Base-by-base conservation (phyloP, 1,140 invertebrate genomes). In the Drosophila sp. region DNA sequence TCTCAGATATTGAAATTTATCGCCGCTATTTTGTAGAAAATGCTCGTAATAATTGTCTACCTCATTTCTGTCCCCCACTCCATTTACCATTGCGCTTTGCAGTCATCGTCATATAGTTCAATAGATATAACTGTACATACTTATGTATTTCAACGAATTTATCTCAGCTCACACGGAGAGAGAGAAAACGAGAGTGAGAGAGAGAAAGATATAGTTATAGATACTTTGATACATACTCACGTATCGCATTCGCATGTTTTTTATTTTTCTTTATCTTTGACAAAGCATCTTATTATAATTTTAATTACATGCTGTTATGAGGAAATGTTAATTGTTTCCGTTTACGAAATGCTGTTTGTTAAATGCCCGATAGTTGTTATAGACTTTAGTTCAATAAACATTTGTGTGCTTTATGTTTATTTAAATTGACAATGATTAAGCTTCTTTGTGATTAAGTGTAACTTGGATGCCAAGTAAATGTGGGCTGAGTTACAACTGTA, bases 281-380 rank as follows among this genome's bases (percentile, higher is more conserved):
- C 79, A 75, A 82, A 72, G 79, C 79, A 87, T 87, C 82, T 87
- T 87, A 89, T 87, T 87, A 89, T 89, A 87, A 89, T 87, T 87
- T 87, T 89, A 87, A 87, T 87, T 87, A 87, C 83, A 83, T 73
- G 83, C 54, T 80, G 74, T 86, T 86, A 71, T 81, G 78, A 62
- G 72, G 79, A 86, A 75, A 82, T 75, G 79, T 79, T 87, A 87
- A 89, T 83, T 87, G 82, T 76, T 87, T 87, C 82, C 82, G 82
- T 87, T 87, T 89, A 76, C 82, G 78, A 86, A 86, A 86, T 81
- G 64, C 70, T 66, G 27, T 36, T 36, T 27, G 41, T 50, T 18
- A 59, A 34, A 43, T 32, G 27, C 29, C 38, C 45, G 18, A 70
- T 62, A 41, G n/a, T n/a, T n/a, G 56, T 48, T 51, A 14, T 51